Evolutionary conservation across 2,888 invertebrate species (phyloP).

Genomic region (Stegana nigrithorax): DNA sequence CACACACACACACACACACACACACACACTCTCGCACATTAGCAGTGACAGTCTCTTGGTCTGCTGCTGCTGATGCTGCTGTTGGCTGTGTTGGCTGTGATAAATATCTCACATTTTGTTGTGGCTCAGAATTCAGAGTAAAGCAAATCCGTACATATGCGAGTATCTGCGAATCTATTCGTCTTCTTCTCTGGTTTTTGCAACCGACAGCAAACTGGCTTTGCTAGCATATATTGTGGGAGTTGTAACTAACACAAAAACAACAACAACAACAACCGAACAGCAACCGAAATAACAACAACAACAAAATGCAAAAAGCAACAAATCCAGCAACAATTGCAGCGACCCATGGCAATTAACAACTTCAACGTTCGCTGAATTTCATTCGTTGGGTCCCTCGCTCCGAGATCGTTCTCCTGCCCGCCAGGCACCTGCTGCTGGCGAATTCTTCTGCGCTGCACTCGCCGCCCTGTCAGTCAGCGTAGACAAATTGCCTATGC

Average conservation of each 20-base stretch:
- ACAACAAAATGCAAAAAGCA: conserved; percentile 20
- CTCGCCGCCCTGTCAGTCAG: background rate
- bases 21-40: too few relatives aligned
- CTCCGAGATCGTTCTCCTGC: too few relatives aligned
- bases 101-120: conserved; percentile 53
- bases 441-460: background rate
- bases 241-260: too few relatives aligned
- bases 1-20: background rate
- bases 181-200: background rate
- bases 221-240: conserved; percentile 23
- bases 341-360: conserved; percentile 57
- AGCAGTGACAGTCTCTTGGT: background rate
- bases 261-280: background rate
- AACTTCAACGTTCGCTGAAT: conserved; percentile 56
- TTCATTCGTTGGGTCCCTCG: too few relatives aligned
- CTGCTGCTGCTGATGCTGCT: too few relatives aligned
- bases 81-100: conserved; percentile 30
- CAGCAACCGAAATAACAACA: background rate
- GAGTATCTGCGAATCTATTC: conserved; percentile 19
- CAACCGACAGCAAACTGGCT: background rate
- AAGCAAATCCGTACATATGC: conserved; percentile 1
- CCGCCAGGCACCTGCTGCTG: background rate
- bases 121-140: conserved; percentile 40
- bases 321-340: too few relatives aligned
- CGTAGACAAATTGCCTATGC: conserved; percentile 53